A percentile compares a stretch with the other conserved stretches of the same genome.
Conservation (phyloP, 1,140 invertebrate genomes). For the Mamestra configurata region DNA sequence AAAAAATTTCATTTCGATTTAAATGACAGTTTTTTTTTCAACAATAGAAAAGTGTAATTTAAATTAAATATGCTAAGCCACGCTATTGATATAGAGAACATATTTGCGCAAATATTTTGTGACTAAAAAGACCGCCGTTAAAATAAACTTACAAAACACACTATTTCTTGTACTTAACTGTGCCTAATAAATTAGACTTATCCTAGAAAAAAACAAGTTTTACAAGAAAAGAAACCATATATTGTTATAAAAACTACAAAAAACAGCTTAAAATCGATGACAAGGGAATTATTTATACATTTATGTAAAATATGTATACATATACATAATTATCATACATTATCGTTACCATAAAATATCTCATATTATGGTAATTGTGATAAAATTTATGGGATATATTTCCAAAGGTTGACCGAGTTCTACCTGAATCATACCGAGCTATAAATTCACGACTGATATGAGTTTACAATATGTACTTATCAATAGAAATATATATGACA, state of each 20-base stretch:
- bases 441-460: slow-evolving; percentile 17
- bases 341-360: slow-evolving; percentile 57
- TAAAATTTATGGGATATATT: slow-evolving; percentile 53
- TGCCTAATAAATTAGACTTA: slow-evolving; percentile 33
- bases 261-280: slow-evolving; percentile 25
- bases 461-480: slow-evolving; percentile 12
- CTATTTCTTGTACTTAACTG: neutral
- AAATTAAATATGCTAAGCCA: slow-evolving; percentile 15
- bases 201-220: slow-evolving; percentile 25
- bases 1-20: neutral
- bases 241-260: slow-evolving; percentile 25
- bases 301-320: neutral
- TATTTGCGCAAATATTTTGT: neutral
- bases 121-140: neutral
- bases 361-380: slow-evolving; percentile 55
- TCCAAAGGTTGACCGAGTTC: slow-evolving; percentile 19
- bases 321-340: slow-evolving; percentile 50
- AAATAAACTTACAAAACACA: neutral
- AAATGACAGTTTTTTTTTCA: neutral
- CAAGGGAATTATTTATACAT: slow-evolving; percentile 19
- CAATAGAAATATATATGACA: neutral
- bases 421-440: slow-evolving; percentile 22
- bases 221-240: neutral
- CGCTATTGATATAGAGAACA: slow-evolving; percentile 2
- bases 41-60: neutral